phyloP scores from a whole-genome alignment of 2,113 vertebrate species.

The Guaruba guarouba region DNA sequence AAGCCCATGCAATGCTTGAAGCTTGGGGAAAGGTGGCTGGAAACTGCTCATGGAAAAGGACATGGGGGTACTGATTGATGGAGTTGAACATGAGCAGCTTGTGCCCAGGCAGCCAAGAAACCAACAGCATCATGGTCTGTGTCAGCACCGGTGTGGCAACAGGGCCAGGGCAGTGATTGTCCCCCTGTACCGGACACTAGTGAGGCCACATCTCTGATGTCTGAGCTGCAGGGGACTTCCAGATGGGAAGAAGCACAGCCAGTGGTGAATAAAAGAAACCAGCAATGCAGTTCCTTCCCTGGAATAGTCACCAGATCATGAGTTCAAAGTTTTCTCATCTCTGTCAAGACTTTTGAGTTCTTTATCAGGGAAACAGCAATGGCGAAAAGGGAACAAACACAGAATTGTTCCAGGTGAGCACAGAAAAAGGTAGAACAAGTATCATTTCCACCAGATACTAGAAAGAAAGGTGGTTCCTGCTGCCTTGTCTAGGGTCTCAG shows the following conservation, averaged over 20 bases:
- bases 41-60: background rate
- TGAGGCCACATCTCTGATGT: background rate
- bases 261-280: background rate
- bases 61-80: background rate
- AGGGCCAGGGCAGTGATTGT: background rate
- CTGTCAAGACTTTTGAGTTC: background rate
- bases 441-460: background rate
- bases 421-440: background rate
- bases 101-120: background rate
- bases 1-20: background rate
- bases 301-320: background rate
- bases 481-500: background rate
- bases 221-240: background rate
- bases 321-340: background rate
- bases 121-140: background rate
- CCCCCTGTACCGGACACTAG: no score
- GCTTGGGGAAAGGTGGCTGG: background rate
- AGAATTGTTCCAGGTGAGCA: background rate
- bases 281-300: background rate
- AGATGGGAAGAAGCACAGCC: accelerated
- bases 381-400: background rate
- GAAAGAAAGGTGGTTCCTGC: background rate
- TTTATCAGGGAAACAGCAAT: background rate
- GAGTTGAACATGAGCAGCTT: background rate
- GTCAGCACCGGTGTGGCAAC: background rate